phyloP scores from a whole-genome alignment of 2,888 invertebrate species.

The Drosophila fungiperda region DNA sequence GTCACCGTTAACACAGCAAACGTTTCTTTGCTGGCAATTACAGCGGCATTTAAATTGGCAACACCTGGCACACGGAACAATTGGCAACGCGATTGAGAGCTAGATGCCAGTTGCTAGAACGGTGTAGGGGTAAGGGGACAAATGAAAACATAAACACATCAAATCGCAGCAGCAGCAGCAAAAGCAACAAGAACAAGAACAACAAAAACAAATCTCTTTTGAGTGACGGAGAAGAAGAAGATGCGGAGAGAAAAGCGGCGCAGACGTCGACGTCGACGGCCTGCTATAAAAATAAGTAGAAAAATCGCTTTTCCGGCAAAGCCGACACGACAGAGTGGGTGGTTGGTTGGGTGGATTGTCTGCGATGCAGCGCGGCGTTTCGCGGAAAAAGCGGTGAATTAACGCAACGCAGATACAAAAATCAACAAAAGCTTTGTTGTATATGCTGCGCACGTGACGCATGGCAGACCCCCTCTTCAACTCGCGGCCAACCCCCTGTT shows the following conservation, averaged over 20 bases:
- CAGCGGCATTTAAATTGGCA: constrained; percentile 73
- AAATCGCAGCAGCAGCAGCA: constrained; percentile 61
- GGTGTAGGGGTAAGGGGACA: constrained; percentile 5
- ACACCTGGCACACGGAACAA: constrained; percentile 62
- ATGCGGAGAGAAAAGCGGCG: constrained; percentile 5
- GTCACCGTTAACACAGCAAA: constrained; percentile 31
- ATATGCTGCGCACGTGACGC: constrained; percentile 71
- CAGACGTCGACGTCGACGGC: constrained; percentile 10
- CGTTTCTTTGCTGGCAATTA: constrained; percentile 55
- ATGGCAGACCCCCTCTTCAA: constrained; percentile 27
- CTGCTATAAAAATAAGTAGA: constrained; percentile 67
- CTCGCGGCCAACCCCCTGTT: constrained; percentile 22
- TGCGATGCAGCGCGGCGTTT: constrained; percentile 64
- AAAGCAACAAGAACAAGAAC: constrained; percentile 46
- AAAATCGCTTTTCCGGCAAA: constrained; percentile 73
- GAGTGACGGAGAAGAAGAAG: constrained; percentile 32
- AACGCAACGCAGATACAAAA: constrained; percentile 60
- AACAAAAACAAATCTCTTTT: constrained; percentile 69
- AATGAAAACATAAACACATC: constrained; percentile 73
- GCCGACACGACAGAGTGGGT: constrained; percentile 17
- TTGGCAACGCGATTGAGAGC: constrained; percentile 52
- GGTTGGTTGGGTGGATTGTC: constrained; percentile 7
- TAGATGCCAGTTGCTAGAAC: constrained; percentile 27
- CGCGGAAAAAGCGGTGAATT: constrained; percentile 79
- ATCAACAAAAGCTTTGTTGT: constrained; percentile 43